Base-by-base conservation (phyloP, 37 sponge, comb jelly and placozoan species). In the Tethya wilhelma region DNA sequence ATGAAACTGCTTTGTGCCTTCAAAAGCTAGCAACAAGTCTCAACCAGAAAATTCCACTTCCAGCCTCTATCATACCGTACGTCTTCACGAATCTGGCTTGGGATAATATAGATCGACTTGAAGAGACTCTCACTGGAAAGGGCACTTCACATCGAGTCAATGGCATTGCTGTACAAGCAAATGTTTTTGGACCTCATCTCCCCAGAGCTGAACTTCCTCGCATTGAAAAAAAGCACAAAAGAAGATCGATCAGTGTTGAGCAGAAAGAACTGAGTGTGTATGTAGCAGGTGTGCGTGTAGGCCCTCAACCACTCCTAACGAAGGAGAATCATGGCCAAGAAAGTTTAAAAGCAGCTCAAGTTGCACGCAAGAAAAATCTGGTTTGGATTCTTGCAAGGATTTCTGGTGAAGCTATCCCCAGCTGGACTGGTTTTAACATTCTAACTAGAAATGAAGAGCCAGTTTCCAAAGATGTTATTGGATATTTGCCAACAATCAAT, bases 101-200 rank as follows among this genome's bases (percentile, higher is more conserved):
- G n/a, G n/a, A n/a, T n/a, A n/a, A n/a, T n/a, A 60, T 60, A 6
- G 62, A 60, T 60, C 6, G 25, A 60, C 62, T 60, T 60, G 62
- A 60, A 20, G 25, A 60, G 26, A 60, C 62, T 60, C 62, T 60
- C 62, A 60, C 62, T 60, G 62, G 62, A 60, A 60, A n/a, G 25
- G 62, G 62, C 62, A 60, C n/a, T 60, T 60, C 26, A 60, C 62
- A 60, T 29, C 62, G 25, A 60, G 62, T 60, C 26, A 60, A 9
- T 60, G 62, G 62, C 25, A 60, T 20, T n/a, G n/a, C n/a, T n/a
- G n/a, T n/a, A n/a, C n/a, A n/a, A n/a, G n/a, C n/a, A n/a, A n/a
- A n/a, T n/a, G n/a, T n/a, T n/a, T n/a, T n/a, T n/a, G n/a, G n/a
- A n/a, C n/a, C n/a, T 7, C 25, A 60, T n/a, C 25, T 20, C 62